Base-by-base conservation (phyloP, 2,888 invertebrate genomes). In the Synanthedon myopaeformis region DNA sequence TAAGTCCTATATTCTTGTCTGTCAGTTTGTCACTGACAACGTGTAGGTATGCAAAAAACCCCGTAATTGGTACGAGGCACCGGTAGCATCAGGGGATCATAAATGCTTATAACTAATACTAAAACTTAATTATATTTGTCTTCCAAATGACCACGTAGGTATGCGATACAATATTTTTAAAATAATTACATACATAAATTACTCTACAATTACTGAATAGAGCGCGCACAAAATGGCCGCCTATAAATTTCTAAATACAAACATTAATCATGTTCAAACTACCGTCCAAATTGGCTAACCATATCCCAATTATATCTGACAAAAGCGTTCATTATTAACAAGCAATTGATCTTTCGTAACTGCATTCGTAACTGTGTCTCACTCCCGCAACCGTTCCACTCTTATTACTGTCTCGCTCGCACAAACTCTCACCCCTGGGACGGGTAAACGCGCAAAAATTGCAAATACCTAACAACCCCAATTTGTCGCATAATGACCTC, bases 281-380 rank as follows among this genome's bases (percentile, higher is more conserved):
- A 66, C 70, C 63, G 61, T 60, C 59, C 71, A 68, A 67, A 71
- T 70, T 68, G 69, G 68, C 56, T 60, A 66, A 69, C 69, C 59
- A 65, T 65, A 42, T 62, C 63, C 69, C 77, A 76, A 77, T 79
- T 76, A 76, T 67, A 66, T 59, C 68, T 65, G 60, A 77, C 77
- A 79, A 78, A 72, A 62, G 69, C 66, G 59, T 55, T 64, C 70
- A 72, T 76, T 75, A 76, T 72, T 71, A 70, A 67, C 71, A 64
- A 57, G 61, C 72, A 72, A 76, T 79, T 74, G 74, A 74, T 73
- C 75, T 76, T 65, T 70, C 62, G 63, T 64, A 68, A 70, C 67
- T 61, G 61, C 57, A 49, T 51, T 56, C 63, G 64, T 62, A 65
- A 68, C 67, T 63, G 58, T 53, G 42, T 48, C 35, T 53, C 52